These are phyloP conservation scores for Urechis unicinctus DNA, from an alignment of 2,888 invertebrate genomes.

Conservation along the genomic window DNA sequence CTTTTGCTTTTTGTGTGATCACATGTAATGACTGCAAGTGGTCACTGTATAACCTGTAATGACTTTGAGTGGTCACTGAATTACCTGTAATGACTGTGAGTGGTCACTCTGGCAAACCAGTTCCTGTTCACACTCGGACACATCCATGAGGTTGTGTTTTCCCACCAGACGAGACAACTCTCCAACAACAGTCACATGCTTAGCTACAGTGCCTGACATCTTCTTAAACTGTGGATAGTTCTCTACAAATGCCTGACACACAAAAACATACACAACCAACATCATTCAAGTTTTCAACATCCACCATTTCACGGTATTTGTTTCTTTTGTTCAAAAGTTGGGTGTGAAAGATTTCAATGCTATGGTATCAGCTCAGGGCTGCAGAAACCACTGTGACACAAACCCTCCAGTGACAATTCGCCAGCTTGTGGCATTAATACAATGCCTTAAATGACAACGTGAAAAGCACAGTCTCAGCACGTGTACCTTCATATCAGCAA, in stretches of 20 bases:
- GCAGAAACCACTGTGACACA: too few relatives aligned
- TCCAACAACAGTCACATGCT: slow-evolving; percentile 94
- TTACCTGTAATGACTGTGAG: slow-evolving; percentile 58
- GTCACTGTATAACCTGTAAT: slow-evolving; percentile 60
- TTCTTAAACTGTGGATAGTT: slow-evolving; percentile 93
- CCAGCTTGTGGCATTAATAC: too few relatives aligned
- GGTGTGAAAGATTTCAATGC: too few relatives aligned
- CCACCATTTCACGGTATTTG: too few relatives aligned
- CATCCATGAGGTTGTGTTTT: slow-evolving; percentile 68
- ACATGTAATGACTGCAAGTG: slow-evolving; percentile 60
- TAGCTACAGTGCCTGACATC: slow-evolving; percentile 74
- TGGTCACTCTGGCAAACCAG: slow-evolving; percentile 65
- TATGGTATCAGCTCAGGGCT: too few relatives aligned
- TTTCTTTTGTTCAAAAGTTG: too few relatives aligned
- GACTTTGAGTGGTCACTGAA: slow-evolving; percentile 57
- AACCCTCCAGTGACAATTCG: too few relatives aligned
- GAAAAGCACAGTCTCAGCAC: too few relatives aligned
- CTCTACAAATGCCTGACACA: slow-evolving; percentile 74
- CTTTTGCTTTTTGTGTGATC: too few relatives aligned
- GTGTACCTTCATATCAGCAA: slow-evolving; percentile 89
- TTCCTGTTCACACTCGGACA: slow-evolving; percentile 55
- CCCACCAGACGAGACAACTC: slow-evolving; percentile 83
- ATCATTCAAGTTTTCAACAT: too few relatives aligned
- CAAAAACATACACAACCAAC: not conserved
- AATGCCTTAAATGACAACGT: too few relatives aligned